phyloP scores from a whole-genome alignment of 92 coral and sea anemone genomes.

The Epizoanthus rinbou region DNA sequence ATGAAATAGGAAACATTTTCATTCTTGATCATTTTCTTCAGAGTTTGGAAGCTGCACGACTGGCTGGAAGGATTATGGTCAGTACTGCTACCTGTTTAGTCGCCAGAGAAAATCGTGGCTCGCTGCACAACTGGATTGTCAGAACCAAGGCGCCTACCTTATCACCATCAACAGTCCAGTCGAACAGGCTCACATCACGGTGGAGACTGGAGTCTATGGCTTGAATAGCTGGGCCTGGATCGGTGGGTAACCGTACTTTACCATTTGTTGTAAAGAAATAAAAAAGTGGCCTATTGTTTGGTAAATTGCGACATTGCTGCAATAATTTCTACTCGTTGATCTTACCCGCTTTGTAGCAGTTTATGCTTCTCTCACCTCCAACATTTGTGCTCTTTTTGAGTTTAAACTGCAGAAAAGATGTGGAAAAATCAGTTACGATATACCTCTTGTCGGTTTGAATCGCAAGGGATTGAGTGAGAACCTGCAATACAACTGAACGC shows the following conservation, averaged over 20 bases:
- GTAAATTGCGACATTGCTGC: too few species aligned
- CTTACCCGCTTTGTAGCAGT: too few species aligned
- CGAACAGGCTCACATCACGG: conserved; percentile 83
- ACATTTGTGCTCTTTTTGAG: too few species aligned
- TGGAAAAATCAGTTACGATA: too few species aligned
- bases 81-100: conserved; percentile 90
- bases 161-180: conserved; percentile 87
- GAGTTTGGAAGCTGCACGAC: conserved; percentile 86
- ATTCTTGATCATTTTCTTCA: conserved; percentile 13
- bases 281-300: too few species aligned
- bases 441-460: too few species aligned
- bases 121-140: conserved; percentile 68
- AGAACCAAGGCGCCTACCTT: conserved; percentile 76
- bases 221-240: conserved; percentile 71
- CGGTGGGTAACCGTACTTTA: conserved; percentile 57
- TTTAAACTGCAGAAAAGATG: too few species aligned
- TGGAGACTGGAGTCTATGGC: conserved; percentile 69
- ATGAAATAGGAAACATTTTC: not conserved
- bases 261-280: not conserved
- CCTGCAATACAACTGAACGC: too few species aligned
- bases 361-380: too few species aligned
- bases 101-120: conserved; percentile 54
- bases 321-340: too few species aligned
- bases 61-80: conserved; percentile 93
- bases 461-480: too few species aligned